Base-by-base conservation (phyloP, 2,888 invertebrate genomes). In the Sphaerophoria taeniata region DNA sequence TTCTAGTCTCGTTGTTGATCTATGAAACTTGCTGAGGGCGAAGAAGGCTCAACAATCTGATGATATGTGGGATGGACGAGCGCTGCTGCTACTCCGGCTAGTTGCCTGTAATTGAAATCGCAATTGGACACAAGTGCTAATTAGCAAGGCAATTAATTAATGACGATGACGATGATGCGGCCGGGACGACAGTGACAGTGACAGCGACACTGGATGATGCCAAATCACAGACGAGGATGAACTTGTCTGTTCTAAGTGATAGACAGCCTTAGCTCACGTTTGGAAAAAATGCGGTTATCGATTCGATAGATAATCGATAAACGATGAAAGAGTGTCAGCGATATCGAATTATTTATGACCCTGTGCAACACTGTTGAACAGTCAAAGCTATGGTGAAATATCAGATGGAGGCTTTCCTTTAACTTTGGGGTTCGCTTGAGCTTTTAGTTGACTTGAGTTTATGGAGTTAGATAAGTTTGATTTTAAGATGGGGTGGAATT, bases 111-210 rank as follows among this genome's bases (percentile, higher is more conserved):
- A 85, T 85, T 85, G 84, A 85, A 80, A 85, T 85, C 84, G 84
- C 84, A 85, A 80, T 85, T 80, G 84, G 84, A 85, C 84, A 85
- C 80, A 71, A 69, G 80, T 72, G 84, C 80, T 85, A 85, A 85
- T 85, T 80, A 80, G 75, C 63, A 58, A 69, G 70, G 67, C 67
- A 76, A 85, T 85, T 85, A 85, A 85, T 85, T 85, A 85, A 80
- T 76, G 76, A 80, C 60, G 61, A 61, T 33, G 11, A 65, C 16
- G 58, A 36, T 3, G 49, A 34, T 6, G 14, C 24, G 24, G 24
- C 24, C 24, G 56, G 14, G 63, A 47, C 45, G 55, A 56, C 16
- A 70, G 11, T 70, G 33, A 70, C 76, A 72, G 45, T 82, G 82
- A 72, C 72, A 72, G 53, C 53, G 33, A 36, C 36, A 24, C 4